These are phyloP conservation scores for Serrognathus titanus DNA, from an alignment of 2,888 invertebrate species.

Conservation along the genomic window DNA sequence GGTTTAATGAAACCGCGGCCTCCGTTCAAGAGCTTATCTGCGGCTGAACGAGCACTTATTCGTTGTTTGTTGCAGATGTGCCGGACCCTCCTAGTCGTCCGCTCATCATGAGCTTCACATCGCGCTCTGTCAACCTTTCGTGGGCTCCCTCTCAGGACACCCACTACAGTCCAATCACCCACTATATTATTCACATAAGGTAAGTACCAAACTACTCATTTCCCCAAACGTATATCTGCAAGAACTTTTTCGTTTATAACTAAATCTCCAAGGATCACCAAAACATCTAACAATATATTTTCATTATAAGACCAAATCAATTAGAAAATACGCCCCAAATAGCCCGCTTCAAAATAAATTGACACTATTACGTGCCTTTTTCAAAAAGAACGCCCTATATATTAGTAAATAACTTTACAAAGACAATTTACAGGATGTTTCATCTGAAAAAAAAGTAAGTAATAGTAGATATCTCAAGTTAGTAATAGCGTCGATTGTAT, in stretches of 20 bases:
- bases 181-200: conserved; percentile 72
- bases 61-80: conserved; percentile 55
- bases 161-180: conserved; percentile 65
- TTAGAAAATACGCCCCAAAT: background rate
- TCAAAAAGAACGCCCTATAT: too few relatives aligned
- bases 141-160: conserved; percentile 70
- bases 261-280: too few relatives aligned
- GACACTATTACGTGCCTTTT: too few relatives aligned
- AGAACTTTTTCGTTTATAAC: too few relatives aligned
- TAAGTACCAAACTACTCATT: conserved; percentile 48
- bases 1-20: conserved; percentile 16
- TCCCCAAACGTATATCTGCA: too few relatives aligned
- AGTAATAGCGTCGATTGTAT: too few relatives aligned
- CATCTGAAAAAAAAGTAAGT: too few relatives aligned
- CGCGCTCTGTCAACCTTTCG: conserved; percentile 68
- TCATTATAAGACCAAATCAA: background rate
- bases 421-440: too few relatives aligned
- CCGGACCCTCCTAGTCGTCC: conserved; percentile 70
- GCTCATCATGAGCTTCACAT: conserved; percentile 68
- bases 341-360: too few relatives aligned
- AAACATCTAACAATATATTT: too few relatives aligned
- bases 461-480: too few relatives aligned
- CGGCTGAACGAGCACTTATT: conserved; percentile 15
- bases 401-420: too few relatives aligned
- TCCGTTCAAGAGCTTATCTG: conserved; percentile 13